Percentiles rank a stretch among this genome's conserved stretches.
phyloP scores from a whole-genome alignment of 1,140 invertebrate genomes.

The Palaemon carinicauda region DNA sequence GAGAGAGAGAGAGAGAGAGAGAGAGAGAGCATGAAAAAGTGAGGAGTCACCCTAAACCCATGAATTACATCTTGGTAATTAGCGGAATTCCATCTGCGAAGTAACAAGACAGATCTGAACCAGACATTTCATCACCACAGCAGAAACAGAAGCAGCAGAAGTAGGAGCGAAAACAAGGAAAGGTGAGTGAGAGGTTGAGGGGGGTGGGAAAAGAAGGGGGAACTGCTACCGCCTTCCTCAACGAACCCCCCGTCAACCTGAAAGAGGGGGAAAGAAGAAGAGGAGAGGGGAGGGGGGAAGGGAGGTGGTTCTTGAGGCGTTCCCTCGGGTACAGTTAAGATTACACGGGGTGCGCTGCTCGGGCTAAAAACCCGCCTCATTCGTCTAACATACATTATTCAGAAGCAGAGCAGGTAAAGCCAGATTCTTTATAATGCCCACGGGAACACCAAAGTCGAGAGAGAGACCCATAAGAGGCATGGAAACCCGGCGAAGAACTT shows the following conservation, averaged over 20 bases:
- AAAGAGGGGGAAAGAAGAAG: not conserved
- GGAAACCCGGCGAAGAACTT: too few species aligned
- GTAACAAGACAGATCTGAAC: not conserved
- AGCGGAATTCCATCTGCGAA: too few species aligned
- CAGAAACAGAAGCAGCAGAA: not conserved
- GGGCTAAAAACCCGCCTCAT: slow-evolving; percentile 45
- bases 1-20: not conserved
- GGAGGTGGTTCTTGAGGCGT: not conserved
- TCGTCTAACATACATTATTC: slow-evolving; percentile 48
- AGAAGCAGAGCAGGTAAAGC: slow-evolving; percentile 39
- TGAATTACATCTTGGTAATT: too few species aligned
- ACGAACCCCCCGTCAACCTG: not conserved
- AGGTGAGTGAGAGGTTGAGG: not conserved
- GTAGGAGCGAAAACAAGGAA: not conserved
- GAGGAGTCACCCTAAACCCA: not conserved
- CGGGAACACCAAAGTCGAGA: slow-evolving; percentile 19
- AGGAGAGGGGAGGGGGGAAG: not conserved
- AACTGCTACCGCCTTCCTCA: not conserved
- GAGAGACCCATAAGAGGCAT: slow-evolving; percentile 14
- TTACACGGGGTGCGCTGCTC: slow-evolving; percentile 29
- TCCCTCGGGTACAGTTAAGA: slow-evolving; percentile 42
- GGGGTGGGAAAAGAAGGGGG: not conserved
- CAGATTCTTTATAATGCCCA: slow-evolving; percentile 49
- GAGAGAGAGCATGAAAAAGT: not conserved
- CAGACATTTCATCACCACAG: too few species aligned